Evolutionary conservation across 2,797 vertebrate genomes (phyloP).

Genomic region (Aplochiton taeniatus): DNA sequence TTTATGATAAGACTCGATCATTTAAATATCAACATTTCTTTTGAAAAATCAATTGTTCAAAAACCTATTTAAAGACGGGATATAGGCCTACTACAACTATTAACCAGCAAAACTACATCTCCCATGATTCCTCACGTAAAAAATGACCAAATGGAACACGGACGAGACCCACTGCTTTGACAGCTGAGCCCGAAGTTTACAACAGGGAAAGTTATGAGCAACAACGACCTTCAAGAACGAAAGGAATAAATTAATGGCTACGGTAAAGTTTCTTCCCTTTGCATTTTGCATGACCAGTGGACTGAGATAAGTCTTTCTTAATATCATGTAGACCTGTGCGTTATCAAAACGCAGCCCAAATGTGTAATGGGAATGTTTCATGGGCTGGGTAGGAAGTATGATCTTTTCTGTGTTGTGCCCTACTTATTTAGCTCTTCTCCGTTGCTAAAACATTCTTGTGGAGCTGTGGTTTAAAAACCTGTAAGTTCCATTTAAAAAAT

Average conservation of each 20-base stretch:
- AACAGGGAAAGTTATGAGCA: constrained; percentile 30
- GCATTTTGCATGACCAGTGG: no score
- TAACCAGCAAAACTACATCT: constrained; percentile 47
- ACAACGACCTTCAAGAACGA: constrained; percentile 33
- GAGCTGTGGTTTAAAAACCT: no score
- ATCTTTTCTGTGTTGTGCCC: not conserved
- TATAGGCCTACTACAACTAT: not conserved
- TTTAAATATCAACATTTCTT: no score
- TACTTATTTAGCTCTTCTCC: not conserved
- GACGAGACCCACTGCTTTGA: constrained; percentile 43
- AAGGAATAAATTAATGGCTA: constrained; percentile 36
- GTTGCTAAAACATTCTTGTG: no score
- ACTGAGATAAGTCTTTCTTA: no score
- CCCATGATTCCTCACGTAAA: constrained; percentile 55
- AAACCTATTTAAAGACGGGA: not conserved
- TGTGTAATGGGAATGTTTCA: not conserved
- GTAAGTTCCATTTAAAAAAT: no score
- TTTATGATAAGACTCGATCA: no score
- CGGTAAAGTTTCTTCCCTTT: constrained; percentile 1
- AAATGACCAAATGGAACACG: constrained; percentile 52
- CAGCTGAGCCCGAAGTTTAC: constrained; percentile 62
- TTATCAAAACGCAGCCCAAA: not conserved
- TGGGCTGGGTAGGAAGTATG: not conserved
- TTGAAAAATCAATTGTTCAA: not conserved
- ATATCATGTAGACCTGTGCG: not conserved